Evolutionary conservation across 2,113 vertebrate species (phyloP), one percentile per base, ranked within the genome.

Genomic region (Mirounga angustirostris): DNA sequence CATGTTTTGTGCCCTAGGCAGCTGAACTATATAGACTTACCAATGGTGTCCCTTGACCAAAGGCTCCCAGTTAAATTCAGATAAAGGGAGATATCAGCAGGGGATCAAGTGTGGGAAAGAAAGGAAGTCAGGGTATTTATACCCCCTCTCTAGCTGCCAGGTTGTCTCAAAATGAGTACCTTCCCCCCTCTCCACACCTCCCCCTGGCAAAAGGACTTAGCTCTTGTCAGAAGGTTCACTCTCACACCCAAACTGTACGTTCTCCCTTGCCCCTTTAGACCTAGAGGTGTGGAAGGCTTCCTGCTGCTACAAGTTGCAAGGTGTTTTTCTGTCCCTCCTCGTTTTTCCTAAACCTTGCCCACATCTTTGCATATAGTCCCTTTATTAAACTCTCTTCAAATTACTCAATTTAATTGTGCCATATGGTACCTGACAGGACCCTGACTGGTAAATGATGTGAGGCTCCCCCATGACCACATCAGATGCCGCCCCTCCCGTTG

Each of bases 351-450:
- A 89, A 79, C 22, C 15, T 54, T 59, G 15, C 8, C 21, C 13
- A 73, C 15, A 19, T 61, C 67, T 93, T 93, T 30, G 1, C n/a
- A 28, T 50, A 46, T 4, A 50, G 56, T 84, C 63, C 69, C 36
- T 88, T 59, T 85, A 73, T 96, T 92, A 85, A 97, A 59, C 71
- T 26, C 69, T 69, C 69, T 83, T 82, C 21, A 46, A 84, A 59
- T 67, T 40, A 76, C 21, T 89, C 59, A 56, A 0, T 50, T 56
- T 73, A 71, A 93, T 71, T 19, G 5, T n/a, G 54, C 73, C 82
- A 89, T 61, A 54, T 86, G 65, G 59, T 82, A 63, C 85, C 80
- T 93, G 90, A 78, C 90, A 92, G 87, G 83, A 56, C 92, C 78
- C 84, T 87, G 80, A 74, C 88, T 61, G 71, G n/a, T 46, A 80